Percentiles rank a stretch among this genome's conserved stretches.
phyloP scores from a whole-genome alignment of 2,113 vertebrate species.

The Nesoenas mayeri region DNA sequence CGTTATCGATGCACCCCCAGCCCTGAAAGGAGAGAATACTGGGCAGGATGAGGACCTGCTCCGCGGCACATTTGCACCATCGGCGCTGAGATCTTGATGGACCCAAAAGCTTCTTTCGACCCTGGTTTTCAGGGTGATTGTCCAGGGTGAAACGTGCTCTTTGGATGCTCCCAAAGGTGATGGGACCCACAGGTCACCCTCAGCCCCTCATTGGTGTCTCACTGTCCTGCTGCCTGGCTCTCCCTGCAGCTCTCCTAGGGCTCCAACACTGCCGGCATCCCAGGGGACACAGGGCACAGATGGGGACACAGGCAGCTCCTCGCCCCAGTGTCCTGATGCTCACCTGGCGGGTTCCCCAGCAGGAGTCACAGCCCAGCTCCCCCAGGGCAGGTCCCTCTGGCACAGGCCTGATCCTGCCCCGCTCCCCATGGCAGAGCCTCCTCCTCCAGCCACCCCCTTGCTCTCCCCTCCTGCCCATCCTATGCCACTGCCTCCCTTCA shows the following conservation, averaged over 20 bases:
- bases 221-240: fast-evolving
- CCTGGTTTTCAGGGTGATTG: neutral
- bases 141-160: fast-evolving
- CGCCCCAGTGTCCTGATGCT: neutral
- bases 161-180: neutral
- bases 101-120: neutral
- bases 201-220: neutral
- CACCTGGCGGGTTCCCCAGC: neutral
- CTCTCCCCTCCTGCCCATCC: neutral
- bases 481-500: neutral
- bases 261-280: fast-evolving
- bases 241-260: neutral
- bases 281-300: neutral
- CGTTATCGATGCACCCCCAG: fast-evolving
- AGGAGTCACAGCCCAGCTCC: neutral
- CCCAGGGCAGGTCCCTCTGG: neutral
- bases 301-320: neutral
- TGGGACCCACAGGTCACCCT: neutral
- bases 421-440: neutral
- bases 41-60: neutral
- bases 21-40: neutral
- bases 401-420: neutral
- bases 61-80: fast-evolving
- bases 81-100: neutral
- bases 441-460: neutral